Conservation (phyloP, 1,140 invertebrate genomes). For the Thaumatotibia leucotreta region DNA sequence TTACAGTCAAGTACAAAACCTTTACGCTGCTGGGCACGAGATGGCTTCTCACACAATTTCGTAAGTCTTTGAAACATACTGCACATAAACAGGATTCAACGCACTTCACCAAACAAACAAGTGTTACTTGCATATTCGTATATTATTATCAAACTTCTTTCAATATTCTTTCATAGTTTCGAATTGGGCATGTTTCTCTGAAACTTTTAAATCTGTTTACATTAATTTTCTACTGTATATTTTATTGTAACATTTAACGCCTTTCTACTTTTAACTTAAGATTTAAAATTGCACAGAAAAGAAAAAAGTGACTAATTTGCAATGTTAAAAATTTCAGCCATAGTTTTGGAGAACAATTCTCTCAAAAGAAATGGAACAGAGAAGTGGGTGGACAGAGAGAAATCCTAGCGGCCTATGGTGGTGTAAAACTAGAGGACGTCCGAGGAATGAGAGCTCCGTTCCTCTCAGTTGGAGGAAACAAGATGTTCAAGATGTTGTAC, state of each 20-base stretch:
- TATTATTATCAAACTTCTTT: not conserved
- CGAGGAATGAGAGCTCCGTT: constrained; percentile 95
- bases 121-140: not conserved
- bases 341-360: constrained; percentile 95
- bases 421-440: constrained; percentile 91
- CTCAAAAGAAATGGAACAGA: constrained; percentile 94
- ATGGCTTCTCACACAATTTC: constrained; percentile 97
- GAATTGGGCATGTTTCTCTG: not conserved
- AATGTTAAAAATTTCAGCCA: constrained; percentile 79
- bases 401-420: constrained; percentile 92
- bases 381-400: constrained; percentile 94
- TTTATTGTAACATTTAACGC: not conserved
- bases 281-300: too few relatives aligned
- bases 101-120: not conserved
- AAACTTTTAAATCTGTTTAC: not conserved
- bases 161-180: not conserved
- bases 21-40: constrained; percentile 95
- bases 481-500: constrained; percentile 97
- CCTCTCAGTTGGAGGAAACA: constrained; percentile 93
- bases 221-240: not conserved
- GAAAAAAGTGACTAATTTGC: constrained; percentile 5
- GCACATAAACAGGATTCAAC: constrained; percentile 21
- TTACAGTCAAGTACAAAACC: constrained; percentile 97
- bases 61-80: constrained; percentile 83
- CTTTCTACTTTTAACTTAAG: not conserved